Base-by-base conservation (phyloP, 2,888 invertebrate species). In the Belgica antarctica region DNA sequence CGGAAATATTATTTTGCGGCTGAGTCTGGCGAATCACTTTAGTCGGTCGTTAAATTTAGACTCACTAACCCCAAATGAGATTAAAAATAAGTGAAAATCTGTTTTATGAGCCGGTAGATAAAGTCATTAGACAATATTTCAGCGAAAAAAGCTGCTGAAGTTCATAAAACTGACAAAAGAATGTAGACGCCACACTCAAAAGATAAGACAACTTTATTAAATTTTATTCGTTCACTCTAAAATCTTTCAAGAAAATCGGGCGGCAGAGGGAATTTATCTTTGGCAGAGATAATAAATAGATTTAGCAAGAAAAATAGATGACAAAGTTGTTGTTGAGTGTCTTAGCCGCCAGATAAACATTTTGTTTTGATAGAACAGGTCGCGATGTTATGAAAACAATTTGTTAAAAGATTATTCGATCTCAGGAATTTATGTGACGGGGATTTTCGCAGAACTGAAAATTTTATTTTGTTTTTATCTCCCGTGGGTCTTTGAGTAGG, bases 321-420 rank as follows among this genome's bases (percentile, higher is more conserved):
- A n/a, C n/a, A n/a, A n/a, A n/a, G n/a, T n/a, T n/a, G n/a, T n/a
- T n/a, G n/a, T n/a, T n/a, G n/a, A n/a, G n/a, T n/a, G n/a, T n/a
- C n/a, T 52, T 22, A 22, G 17, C 7, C 52, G 4, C 17, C 19
- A 41, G 15, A 15, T n/a, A 2, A 52, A 52, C 22, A 52, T 22
- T 52, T 27, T 59, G 27, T 59, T 59, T n/a, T 59, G 59, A 59
- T 27, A 27, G 27, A 22, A 27, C 59, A 59, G 27, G 27, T 59
- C 25, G 59, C 25, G 27, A 19, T 59, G 59, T 27, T 59, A 7
- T 25, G 27, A 59, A 24, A 59, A 27, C 24, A 59, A 59, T 41
- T 41, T 41, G 41, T n/a, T 41, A 10, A 41, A 15, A 41, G 41
- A 41, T 41, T 5, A 41, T 41, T 41, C 41, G 41, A 41, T 41